Conservation (phyloP, 2,797 vertebrate species). For the Eupleurogrammus muticus region DNA sequence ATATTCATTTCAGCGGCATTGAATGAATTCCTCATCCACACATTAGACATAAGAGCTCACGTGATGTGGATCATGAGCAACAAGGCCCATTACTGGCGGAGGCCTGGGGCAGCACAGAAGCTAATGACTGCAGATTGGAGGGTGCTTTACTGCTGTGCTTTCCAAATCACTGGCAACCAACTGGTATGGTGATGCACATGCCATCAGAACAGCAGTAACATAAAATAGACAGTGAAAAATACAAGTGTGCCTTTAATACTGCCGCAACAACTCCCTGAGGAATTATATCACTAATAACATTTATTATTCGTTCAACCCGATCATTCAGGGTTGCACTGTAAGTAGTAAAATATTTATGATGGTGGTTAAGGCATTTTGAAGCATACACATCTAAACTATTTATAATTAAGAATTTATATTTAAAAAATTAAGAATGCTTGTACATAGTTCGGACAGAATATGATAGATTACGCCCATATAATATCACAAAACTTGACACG, state of each 20-base stretch:
- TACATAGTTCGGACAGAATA: background rate
- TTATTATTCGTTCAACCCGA: constrained; percentile 30
- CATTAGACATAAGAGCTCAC: constrained; percentile 75
- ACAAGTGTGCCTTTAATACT: constrained; percentile 38
- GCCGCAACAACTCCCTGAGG: constrained; percentile 45
- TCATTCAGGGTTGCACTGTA: constrained; percentile 3
- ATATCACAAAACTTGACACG: constrained; percentile 7
- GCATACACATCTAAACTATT: constrained; percentile 2
- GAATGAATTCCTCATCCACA: constrained; percentile 69
- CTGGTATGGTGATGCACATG: constrained; percentile 66
- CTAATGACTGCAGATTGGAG: constrained; percentile 78
- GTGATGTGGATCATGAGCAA: constrained; percentile 74
- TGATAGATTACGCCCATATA: background rate
- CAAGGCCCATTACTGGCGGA: constrained; percentile 72
- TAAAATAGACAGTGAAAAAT: constrained; percentile 71
- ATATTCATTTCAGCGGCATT: constrained; percentile 58
- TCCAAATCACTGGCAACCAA: constrained; percentile 69
- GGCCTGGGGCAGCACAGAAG: constrained; percentile 68
- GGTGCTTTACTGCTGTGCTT: constrained; percentile 74
- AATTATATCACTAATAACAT: constrained; percentile 32
- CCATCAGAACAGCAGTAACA: constrained; percentile 41
- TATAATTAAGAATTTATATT: background rate
- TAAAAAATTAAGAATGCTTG: background rate
- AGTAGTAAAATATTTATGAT: constrained; percentile 25
- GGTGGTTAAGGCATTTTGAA: constrained; percentile 4